Conservation (phyloP, 2,113 vertebrate genomes). For the Trichomycterus rosablanca region DNA sequence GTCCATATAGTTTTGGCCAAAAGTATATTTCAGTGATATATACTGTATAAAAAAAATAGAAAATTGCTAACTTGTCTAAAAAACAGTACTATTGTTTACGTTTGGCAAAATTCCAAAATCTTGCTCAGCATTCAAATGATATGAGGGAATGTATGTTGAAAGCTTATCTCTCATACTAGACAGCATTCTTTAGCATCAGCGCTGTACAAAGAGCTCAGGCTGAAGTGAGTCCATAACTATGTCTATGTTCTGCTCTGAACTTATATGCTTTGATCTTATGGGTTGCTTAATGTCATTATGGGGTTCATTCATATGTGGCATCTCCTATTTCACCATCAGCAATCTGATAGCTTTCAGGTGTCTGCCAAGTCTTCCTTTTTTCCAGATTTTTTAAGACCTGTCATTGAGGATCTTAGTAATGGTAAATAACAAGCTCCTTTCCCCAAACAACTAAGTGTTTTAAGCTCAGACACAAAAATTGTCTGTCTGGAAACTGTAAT, state of each 20-base stretch:
- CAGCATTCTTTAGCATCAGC: constrained; percentile 44
- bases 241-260: constrained; percentile 26
- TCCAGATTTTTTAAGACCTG: constrained; percentile 6
- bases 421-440: constrained; percentile 6
- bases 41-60: background rate
- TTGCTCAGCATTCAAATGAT: constrained; percentile 25
- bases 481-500: constrained; percentile 21
- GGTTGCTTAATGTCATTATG: constrained; percentile 43
- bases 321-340: constrained; percentile 45
- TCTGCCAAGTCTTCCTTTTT: constrained; percentile 42
- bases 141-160: constrained; percentile 31
- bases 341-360: constrained; percentile 48
- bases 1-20: too few relatives aligned
- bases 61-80: constrained; percentile 27
- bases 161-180: constrained; percentile 42
- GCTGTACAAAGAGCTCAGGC: constrained; percentile 31
- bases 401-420: background rate
- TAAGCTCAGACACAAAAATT: constrained; percentile 16
- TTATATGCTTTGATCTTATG: constrained; percentile 53
- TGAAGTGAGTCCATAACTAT: constrained; percentile 25
- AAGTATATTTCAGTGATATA: too few relatives aligned
- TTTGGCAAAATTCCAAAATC: background rate
- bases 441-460: constrained; percentile 4
- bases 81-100: background rate
- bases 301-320: constrained; percentile 48